A percentile compares a stretch with the other conserved stretches of the same genome.
Evolutionary conservation across 2,888 invertebrate genomes (phyloP).

Genomic region (Thera britannica): DNA sequence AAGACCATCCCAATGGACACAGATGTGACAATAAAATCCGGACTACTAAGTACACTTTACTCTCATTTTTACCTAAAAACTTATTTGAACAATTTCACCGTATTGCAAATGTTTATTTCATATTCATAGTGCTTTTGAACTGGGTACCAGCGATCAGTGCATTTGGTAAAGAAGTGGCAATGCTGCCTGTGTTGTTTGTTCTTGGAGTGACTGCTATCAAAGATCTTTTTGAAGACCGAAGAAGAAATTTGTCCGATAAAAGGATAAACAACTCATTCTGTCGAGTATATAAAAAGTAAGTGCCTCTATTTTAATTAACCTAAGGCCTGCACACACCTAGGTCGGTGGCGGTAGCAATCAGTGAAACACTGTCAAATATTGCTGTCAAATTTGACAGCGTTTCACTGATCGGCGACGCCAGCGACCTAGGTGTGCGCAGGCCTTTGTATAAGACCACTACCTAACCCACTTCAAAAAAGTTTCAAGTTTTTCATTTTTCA

Average conservation of each 20-base stretch:
- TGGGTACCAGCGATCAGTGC: conserved; percentile 98
- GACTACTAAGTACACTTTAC: conserved; percentile 97
- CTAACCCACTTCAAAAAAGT: no score
- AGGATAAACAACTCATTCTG: conserved; percentile 97
- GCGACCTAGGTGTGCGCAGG: no score
- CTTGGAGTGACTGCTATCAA: conserved; percentile 97
- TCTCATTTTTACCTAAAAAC: conserved; percentile 98
- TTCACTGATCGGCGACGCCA: no score
- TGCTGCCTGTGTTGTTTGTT: conserved; percentile 97
- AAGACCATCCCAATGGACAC: conserved; percentile 93
- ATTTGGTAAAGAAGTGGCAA: conserved; percentile 97
- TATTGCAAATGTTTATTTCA: conserved; percentile 98
- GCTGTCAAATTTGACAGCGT: no score
- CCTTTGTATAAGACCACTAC: no score
- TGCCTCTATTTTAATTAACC: conserved; percentile 33
- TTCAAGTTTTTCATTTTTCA: no score
- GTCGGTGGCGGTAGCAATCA: no score
- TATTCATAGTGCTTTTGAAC: conserved; percentile 97
- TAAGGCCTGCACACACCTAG: no score
- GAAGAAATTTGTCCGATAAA: conserved; percentile 95
- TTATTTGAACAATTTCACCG: conserved; percentile 98
- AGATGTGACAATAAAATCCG: conserved; percentile 94
- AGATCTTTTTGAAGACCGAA: conserved; percentile 96
- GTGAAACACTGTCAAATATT: no score
- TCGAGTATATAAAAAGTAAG: conserved; percentile 95